Evolutionary conservation across 2,888 invertebrate species (phyloP).

Genomic region (Prosopocoilus inquinatus): DNA sequence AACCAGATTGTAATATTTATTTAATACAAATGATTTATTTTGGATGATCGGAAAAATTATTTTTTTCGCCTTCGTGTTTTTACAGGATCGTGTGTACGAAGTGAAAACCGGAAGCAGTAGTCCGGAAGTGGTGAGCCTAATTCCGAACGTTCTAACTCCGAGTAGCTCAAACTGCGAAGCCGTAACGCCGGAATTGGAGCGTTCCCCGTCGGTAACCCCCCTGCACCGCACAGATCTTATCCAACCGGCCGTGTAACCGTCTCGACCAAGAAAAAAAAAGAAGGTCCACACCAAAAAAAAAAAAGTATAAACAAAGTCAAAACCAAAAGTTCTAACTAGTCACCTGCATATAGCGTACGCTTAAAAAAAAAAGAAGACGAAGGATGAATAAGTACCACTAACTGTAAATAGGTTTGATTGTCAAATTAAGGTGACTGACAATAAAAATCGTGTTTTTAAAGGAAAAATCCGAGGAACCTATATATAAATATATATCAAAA

Average conservation of each 20-base stretch:
- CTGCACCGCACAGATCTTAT: conserved; percentile 60
- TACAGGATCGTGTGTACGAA: conserved; percentile 61
- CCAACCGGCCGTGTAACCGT: conserved; percentile 52
- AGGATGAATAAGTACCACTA: too few species aligned
- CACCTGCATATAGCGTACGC: conserved; percentile 29
- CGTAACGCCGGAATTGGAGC: conserved; percentile 53
- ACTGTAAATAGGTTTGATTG: conserved; percentile 34
- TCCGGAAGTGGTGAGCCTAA: conserved; percentile 68
- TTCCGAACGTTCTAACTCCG: conserved; percentile 61
- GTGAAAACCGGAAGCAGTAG: conserved; percentile 55
- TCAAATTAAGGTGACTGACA: conserved; percentile 50
- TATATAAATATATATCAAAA: too few species aligned
- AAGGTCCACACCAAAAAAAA: conserved; percentile 4
- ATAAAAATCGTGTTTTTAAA: conserved; percentile 41
- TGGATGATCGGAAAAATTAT: too few species aligned
- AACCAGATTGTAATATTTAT: too few species aligned
- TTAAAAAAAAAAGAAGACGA: conserved; percentile 23
- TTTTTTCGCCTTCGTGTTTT: not conserved
- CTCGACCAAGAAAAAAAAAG: too few species aligned
- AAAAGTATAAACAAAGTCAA: conserved; percentile 13
- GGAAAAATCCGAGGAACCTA: conserved; percentile 4
- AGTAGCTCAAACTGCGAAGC: conserved; percentile 56
- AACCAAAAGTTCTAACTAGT: conserved; percentile 18
- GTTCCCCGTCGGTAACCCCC: conserved; percentile 57
- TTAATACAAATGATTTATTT: too few species aligned